phyloP scores from a whole-genome alignment of 2,888 invertebrate species.

The Anthophora plumipes region DNA sequence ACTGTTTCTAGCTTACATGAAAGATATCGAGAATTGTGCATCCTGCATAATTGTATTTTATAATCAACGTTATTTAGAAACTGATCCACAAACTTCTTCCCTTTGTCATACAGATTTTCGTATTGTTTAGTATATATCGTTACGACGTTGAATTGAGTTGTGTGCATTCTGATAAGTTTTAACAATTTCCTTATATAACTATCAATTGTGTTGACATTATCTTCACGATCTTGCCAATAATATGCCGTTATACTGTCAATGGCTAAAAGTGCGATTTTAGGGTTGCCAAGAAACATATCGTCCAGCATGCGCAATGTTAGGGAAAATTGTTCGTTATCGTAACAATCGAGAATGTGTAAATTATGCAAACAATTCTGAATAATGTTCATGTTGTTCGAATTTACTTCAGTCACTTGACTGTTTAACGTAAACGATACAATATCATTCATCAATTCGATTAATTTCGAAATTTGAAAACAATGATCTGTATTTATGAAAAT shows the following conservation, averaged over 20 bases:
- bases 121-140: conserved; percentile 86
- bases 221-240: conserved; percentile 85
- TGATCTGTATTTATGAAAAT: conserved; percentile 86
- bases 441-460: conserved; percentile 81
- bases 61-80: conserved; percentile 77
- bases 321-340: conserved; percentile 81
- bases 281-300: conserved; percentile 82
- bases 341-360: conserved; percentile 83
- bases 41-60: conserved; percentile 79
- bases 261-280: conserved; percentile 84
- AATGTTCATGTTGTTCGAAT: conserved; percentile 68
- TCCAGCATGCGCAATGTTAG: conserved; percentile 82
- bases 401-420: neutral
- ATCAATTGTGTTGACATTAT: conserved; percentile 82
- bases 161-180: conserved; percentile 84
- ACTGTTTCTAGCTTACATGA: conserved; percentile 38
- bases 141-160: conserved; percentile 85
- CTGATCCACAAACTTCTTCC: conserved; percentile 9
- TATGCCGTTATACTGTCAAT: conserved; percentile 86
- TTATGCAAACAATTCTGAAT: conserved; percentile 79
- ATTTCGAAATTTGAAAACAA: conserved; percentile 84
- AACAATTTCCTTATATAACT: conserved; percentile 85
- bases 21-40: conserved; percentile 42
- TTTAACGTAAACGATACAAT: conserved; percentile 1
- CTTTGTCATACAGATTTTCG: conserved; percentile 81